Conservation (phyloP, 2,113 vertebrate species). For the Prunella himalayana region DNA sequence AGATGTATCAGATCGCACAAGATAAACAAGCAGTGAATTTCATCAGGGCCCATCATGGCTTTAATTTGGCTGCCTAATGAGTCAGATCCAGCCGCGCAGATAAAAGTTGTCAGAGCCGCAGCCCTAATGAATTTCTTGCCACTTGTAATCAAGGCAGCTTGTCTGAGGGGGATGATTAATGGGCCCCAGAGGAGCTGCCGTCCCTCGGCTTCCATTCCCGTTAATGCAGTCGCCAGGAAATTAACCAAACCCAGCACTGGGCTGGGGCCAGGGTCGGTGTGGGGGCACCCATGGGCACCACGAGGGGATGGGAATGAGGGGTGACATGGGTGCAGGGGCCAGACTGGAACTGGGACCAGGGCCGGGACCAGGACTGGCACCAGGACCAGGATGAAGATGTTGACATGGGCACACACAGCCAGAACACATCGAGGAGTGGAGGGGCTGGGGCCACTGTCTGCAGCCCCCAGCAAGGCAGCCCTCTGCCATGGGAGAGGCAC, state of each 20-base stretch:
- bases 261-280: neutral
- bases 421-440: neutral
- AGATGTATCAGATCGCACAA: slow-evolving; percentile 92
- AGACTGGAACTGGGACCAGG: neutral
- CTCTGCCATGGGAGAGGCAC: neutral
- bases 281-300: neutral
- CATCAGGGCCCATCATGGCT: slow-evolving; percentile 94
- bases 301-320: neutral
- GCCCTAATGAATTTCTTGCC: slow-evolving; percentile 98
- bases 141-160: slow-evolving; percentile 98
- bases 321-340: rapidly evolving
- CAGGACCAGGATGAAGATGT: neutral
- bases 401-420: rapidly evolving
- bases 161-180: slow-evolving; percentile 95
- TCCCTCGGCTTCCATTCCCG: slow-evolving; percentile 85
- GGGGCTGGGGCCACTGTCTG: neutral
- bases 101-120: slow-evolving; percentile 94
- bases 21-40: slow-evolving; percentile 97
- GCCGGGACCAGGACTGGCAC: rapidly evolving
- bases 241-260: slow-evolving; percentile 48
- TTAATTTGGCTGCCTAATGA: slow-evolving; percentile 97
- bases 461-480: neutral
- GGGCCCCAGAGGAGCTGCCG: slow-evolving; percentile 91
- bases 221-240: slow-evolving; percentile 78
- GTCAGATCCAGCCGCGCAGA: slow-evolving; percentile 92